phyloP scores from a whole-genome alignment of 1,140 invertebrate species.

The Sitobion miscanthi region DNA sequence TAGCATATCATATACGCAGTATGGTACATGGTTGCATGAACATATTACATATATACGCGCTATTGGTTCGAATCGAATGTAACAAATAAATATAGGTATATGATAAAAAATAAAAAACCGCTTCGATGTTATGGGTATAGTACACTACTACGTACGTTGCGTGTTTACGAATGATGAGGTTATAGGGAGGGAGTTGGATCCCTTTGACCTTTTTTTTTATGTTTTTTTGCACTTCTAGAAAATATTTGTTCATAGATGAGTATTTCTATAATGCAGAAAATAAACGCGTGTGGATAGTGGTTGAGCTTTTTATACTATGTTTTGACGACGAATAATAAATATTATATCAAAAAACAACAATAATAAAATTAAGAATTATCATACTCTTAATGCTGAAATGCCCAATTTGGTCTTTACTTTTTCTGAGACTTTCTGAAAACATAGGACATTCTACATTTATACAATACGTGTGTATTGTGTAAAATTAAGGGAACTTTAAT shows the following conservation, averaged over 20 bases:
- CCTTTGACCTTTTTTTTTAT: neutral
- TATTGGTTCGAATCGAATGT: neutral
- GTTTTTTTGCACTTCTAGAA: neutral
- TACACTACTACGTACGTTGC: neutral
- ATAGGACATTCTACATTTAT: too few relatives aligned
- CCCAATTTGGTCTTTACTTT: neutral
- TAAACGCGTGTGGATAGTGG: neutral
- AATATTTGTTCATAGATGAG: neutral
- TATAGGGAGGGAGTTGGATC: neutral
- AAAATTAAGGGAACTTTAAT: too few relatives aligned
- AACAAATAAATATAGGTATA: neutral
- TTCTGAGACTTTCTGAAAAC: too few relatives aligned
- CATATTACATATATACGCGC: neutral
- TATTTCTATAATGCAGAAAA: neutral
- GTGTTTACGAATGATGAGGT: neutral
- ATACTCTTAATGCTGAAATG: neutral
- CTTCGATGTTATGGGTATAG: neutral
- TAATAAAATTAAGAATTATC: neutral
- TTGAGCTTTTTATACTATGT: neutral
- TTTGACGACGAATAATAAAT: neutral
- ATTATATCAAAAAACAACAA: neutral
- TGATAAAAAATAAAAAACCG: neutral
- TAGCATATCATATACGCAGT: neutral
- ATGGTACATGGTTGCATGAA: neutral
- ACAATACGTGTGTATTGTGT: too few relatives aligned